These are phyloP conservation scores for Melospiza georgiana DNA, from an alignment of 2,113 vertebrate species.

Conservation along the genomic window DNA sequence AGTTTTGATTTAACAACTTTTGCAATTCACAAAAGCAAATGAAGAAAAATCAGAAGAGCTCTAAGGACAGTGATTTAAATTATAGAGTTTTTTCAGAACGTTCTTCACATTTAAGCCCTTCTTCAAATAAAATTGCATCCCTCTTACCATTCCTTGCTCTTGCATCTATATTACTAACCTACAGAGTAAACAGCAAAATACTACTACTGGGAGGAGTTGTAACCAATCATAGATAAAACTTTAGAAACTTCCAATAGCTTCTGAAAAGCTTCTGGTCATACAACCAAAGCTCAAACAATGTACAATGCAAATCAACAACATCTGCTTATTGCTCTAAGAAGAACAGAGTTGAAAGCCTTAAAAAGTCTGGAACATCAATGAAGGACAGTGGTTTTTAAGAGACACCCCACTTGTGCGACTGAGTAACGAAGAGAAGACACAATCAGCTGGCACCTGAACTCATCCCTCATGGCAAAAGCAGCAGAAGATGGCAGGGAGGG, in stretches of 20 bases:
- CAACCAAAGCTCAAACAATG: background rate
- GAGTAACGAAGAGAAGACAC: background rate
- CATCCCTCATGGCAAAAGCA: background rate
- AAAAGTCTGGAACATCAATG: background rate
- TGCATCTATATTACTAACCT: background rate
- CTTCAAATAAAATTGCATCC: background rate
- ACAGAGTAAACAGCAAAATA: background rate
- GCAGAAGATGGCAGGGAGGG: fast-evolving
- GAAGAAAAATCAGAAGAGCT: background rate
- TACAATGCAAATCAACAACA: background rate
- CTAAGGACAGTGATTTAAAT: slow-evolving; percentile 19
- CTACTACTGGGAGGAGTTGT: background rate
- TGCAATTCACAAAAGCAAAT: slow-evolving; percentile 24
- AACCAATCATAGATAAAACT: background rate
- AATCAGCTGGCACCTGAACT: background rate
- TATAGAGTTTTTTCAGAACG: background rate
- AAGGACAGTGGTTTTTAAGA: background rate
- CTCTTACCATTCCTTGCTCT: background rate
- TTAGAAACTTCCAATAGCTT: background rate
- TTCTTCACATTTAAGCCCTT: background rate
- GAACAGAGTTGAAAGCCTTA: background rate
- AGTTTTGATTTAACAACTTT: background rate
- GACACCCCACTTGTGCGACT: background rate
- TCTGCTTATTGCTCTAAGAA: background rate
- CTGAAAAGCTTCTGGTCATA: background rate